Base-by-base conservation (phyloP, 2,113 vertebrate genomes). In the Dicerorhinus sumatrensis region DNA sequence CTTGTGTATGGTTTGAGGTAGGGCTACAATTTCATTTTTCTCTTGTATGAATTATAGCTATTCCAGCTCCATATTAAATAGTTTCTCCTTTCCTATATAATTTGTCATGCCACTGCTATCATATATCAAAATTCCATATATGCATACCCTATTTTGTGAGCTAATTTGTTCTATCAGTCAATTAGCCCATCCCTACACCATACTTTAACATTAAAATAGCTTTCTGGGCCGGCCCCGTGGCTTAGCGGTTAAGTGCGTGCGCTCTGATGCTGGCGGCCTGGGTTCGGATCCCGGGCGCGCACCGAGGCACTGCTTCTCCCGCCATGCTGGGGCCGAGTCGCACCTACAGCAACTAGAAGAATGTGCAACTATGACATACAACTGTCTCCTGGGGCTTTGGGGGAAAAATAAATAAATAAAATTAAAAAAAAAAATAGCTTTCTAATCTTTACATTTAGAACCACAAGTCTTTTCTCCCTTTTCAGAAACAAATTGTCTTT, bases 401-500 rank as follows among this genome's bases (percentile, higher is more conserved):
- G n/a, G n/a, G n/a, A n/a, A n/a, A n/a, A n/a, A n/a, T n/a, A n/a
- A n/a, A n/a, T n/a, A n/a, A n/a, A n/a, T n/a, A n/a, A n/a, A n/a
- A n/a, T n/a, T n/a, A n/a, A n/a, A n/a, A n/a, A n/a, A n/a, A n/a
- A 86, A 83, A 95, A 56, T 46, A 94, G 39, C 33, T 94, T 56
- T 31, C 69, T 60, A 85, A 27, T 56, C 17, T 84, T 72, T 27
- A 21, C 85, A 33, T 63, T 31, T 76, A 76, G 33, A 87, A 81
- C 31, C 27, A 69, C 6, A 85, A 80, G 18, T 27, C 23, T 63
- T 85, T 81, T 67, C 6, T 60, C 21, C 14, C 18, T 3, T 62
- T 80, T 65, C n/a, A 69, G 48, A 96, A 90, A 94, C 56, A 60
- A 94, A 84, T 73, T 29, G 31, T 60, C 13, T 58, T 90, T 92